These are phyloP conservation scores for Brachionus rotundiformis DNA, from an alignment of 1,140 invertebrate species.

Conservation along the genomic window DNA sequence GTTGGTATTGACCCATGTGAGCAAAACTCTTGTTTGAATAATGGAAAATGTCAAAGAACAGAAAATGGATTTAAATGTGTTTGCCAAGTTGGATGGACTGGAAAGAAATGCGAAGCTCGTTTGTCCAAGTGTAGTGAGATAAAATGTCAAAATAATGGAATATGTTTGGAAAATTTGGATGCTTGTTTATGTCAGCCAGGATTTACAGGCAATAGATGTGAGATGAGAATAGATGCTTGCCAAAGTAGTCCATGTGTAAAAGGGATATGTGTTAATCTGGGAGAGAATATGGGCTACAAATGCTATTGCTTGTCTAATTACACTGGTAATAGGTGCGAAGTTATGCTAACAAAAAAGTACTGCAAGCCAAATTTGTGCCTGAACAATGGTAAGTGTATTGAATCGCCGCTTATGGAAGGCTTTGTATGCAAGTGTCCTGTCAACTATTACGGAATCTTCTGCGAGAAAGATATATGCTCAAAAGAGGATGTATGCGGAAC, in stretches of 20 bases:
- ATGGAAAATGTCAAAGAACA: slow-evolving; percentile 68
- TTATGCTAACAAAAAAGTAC: background rate
- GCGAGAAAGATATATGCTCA: slow-evolving; percentile 34
- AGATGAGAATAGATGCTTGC: slow-evolving; percentile 15
- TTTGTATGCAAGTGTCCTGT: slow-evolving; percentile 40
- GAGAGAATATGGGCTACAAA: background rate
- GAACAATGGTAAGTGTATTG: slow-evolving; percentile 40
- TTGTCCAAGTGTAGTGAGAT: slow-evolving; percentile 81
- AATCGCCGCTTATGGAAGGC: slow-evolving; percentile 10
- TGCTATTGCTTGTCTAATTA: slow-evolving; percentile 36
- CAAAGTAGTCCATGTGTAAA: slow-evolving; percentile 36
- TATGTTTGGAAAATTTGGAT: slow-evolving; percentile 56
- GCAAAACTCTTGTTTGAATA: slow-evolving; percentile 68
- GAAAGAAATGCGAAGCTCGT: slow-evolving; percentile 67
- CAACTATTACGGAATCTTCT: slow-evolving; percentile 35
- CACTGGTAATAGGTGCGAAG: slow-evolving; percentile 30
- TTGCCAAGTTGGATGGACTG: background rate
- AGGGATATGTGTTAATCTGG: slow-evolving; percentile 44
- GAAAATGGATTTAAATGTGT: slow-evolving; percentile 52
- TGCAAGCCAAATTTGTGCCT: slow-evolving; percentile 19
- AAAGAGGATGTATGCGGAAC: background rate
- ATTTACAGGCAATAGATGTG: slow-evolving; percentile 55
- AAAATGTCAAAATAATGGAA: slow-evolving; percentile 56
- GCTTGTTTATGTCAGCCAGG: slow-evolving; percentile 56
- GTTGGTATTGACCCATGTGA: slow-evolving; percentile 70